Base-by-base conservation (phyloP, 2,797 vertebrate genomes). In the Podargus strigoides region DNA sequence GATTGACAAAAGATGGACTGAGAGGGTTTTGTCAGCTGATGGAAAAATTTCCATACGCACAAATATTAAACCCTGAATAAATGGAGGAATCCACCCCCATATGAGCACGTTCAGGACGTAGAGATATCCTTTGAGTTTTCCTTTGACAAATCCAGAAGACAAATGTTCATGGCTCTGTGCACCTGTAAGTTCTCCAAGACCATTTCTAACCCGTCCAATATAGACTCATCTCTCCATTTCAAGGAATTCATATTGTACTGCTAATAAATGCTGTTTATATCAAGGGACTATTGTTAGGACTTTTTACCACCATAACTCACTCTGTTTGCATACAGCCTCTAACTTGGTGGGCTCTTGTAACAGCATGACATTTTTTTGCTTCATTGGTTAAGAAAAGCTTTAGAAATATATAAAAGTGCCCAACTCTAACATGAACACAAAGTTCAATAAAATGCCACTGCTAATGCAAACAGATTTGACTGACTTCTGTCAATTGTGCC, bases 31-130 rank as follows among this genome's bases (percentile, higher is more conserved):
- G 85, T 87, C 67, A 88, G 46, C 22, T 82, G 74, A 93, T 53
- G 41, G 36, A 90, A 94, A 89, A 91, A 93, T 84, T 66, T 86
- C 79, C 83, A 87, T 36, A 47, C 37, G 58, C 36, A 94, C 90
- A 92, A 92, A 39, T 59, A 83, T 67, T 47, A 84, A 90, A 56
- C 10, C 5, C 44, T 59, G 69, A 76, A 78, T 55, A 86, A 79
- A 85, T 12, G 3, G 36, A 84, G 44, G 30, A 73, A 69, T 78
- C 93, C 30, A 75, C 16, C 27, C 46, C 44, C 14, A 59, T 55
- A n/a, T 2, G 27, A 79, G n/a, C 28, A 58, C 23, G 39, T 93
- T n/a, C 39, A 82, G 55, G 44, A 73, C 34, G 37, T 28, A 56
- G 15, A 82, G 36, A 78, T 50, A 27, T 6, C 23, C 39, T 90